Conservation (phyloP, 1,140 invertebrate genomes). For the Rhagoletis zephyria region DNA sequence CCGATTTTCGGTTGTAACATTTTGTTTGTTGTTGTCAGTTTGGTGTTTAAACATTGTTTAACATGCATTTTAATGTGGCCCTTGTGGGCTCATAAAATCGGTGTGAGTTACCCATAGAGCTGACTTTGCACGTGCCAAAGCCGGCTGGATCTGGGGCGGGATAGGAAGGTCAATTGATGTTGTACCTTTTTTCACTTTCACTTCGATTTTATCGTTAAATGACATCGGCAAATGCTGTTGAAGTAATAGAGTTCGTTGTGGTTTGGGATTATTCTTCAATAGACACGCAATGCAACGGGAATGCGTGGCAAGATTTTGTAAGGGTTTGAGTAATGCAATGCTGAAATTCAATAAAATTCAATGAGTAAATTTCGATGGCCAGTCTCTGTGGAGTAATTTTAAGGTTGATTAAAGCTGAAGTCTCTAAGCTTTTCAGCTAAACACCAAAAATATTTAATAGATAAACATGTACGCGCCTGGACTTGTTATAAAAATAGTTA, state of each 20-base stretch:
- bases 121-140: constrained; percentile 12
- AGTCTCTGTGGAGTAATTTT: constrained; percentile 8
- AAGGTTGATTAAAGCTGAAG: neutral
- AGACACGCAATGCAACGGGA: neutral
- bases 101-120: constrained; percentile 3
- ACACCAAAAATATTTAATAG: neutral
- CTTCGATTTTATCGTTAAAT: constrained; percentile 42
- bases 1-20: neutral
- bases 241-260: constrained; percentile 30
- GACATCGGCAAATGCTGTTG: constrained; percentile 35
- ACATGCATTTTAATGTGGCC: constrained; percentile 72
- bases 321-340: neutral
- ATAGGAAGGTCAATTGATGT: constrained; percentile 33
- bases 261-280: neutral
- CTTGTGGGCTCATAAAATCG: constrained; percentile 69
- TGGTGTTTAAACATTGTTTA: constrained; percentile 58
- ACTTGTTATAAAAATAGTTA: too few relatives aligned
- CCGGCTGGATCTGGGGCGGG: neutral
- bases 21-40: constrained; percentile 58
- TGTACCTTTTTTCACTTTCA: neutral
- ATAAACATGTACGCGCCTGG: too few relatives aligned
- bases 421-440: neutral
- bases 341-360: constrained; percentile 36
- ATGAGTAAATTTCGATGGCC: neutral
- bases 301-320: neutral